A percentile compares a stretch with the other conserved stretches of the same genome.
phyloP scores from a whole-genome alignment of 2,888 invertebrate species.

The Drosophila niveifrons region DNA sequence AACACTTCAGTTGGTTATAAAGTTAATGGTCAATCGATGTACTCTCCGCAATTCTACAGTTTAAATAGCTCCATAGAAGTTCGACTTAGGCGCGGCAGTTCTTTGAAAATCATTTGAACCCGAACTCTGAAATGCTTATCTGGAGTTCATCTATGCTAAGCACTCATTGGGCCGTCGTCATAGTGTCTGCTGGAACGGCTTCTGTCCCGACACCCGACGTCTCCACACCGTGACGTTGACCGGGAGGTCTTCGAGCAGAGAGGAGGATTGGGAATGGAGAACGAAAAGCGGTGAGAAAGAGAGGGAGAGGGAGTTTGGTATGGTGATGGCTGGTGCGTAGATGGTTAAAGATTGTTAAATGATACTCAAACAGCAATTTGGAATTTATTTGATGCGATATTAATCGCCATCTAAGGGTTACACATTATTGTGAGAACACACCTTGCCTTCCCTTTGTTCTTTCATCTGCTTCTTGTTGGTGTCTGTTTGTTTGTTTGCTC shows the following conservation, averaged over 20 bases:
- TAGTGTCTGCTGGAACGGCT: conserved; percentile 69
- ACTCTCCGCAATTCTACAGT: neutral
- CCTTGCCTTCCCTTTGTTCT: conserved; percentile 45
- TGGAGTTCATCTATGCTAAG: conserved; percentile 62
- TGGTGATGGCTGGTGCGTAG: conserved; percentile 52
- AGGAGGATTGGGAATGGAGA: neutral
- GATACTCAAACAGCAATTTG: conserved; percentile 75
- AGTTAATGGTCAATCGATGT: conserved; percentile 15
- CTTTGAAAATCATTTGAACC: conserved; percentile 54
- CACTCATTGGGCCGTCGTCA: conserved; percentile 57
- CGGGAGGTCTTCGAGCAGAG: conserved; percentile 48
- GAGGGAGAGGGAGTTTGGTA: conserved; percentile 3
- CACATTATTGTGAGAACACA: conserved; percentile 64
- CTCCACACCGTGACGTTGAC: conserved; percentile 36
- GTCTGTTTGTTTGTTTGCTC: conserved; percentile 2
- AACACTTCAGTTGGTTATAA: neutral
- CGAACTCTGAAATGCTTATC: conserved; percentile 57
- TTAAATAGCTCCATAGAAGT: conserved; percentile 6
- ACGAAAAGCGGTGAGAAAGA: neutral
- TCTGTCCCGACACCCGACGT: conserved; percentile 30
- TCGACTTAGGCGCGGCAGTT: conserved; percentile 13
- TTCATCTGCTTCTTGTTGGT: neutral
- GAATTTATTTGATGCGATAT: conserved; percentile 80
- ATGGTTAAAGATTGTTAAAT: conserved; percentile 78
- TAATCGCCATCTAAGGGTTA: conserved; percentile 73